Percentiles rank a stretch among this genome's conserved stretches.
Evolutionary conservation across 2,113 vertebrate genomes (phyloP).

Genomic region (Dipodomys ordii): DNA sequence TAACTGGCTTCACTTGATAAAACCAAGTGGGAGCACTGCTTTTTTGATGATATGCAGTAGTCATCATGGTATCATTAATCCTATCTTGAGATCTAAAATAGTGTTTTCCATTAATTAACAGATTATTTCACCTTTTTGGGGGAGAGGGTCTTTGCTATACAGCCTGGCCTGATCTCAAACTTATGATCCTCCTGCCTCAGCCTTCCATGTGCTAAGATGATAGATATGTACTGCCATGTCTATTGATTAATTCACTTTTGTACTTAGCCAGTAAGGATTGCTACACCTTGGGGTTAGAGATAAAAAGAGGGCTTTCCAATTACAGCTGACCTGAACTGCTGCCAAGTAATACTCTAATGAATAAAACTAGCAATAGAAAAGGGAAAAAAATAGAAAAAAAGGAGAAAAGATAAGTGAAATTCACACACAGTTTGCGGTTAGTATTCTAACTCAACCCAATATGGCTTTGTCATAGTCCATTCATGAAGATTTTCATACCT

Average conservation of each 20-base stretch:
- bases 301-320: constrained; percentile 13
- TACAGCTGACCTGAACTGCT: background rate
- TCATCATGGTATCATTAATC: background rate
- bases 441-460: background rate
- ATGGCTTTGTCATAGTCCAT: background rate
- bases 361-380: background rate
- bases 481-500: background rate
- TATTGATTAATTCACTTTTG: constrained; percentile 3
- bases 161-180: background rate
- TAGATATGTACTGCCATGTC: background rate
- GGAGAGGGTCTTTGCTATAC: background rate
- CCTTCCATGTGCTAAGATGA: background rate
- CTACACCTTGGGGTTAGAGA: background rate
- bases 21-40: background rate
- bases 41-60: background rate
- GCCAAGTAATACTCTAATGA: background rate
- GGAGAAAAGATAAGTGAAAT: constrained; percentile 1
- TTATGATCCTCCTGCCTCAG: background rate
- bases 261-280: constrained; percentile 48
- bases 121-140: constrained; percentile 29
- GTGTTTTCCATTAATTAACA: background rate
- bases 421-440: background rate
- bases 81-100: background rate
- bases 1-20: background rate
- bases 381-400: background rate